phyloP scores from a whole-genome alignment of 2,797 vertebrate species.

The Ctenochaetus hawaiiensis region DNA sequence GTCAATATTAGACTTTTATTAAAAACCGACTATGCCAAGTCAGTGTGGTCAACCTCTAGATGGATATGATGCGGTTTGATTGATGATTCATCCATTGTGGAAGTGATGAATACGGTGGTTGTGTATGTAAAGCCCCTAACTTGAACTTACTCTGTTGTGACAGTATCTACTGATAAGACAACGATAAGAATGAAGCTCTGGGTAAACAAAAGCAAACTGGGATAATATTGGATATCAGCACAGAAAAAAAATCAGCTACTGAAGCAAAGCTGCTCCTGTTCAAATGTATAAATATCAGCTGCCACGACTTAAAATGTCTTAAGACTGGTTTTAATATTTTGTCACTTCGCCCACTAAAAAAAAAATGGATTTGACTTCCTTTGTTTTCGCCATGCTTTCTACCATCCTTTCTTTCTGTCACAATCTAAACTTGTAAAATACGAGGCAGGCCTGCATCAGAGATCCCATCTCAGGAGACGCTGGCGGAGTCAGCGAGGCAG shows the following conservation, averaged over 20 bases:
- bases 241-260: neutral
- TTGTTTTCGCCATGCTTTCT: slow-evolving; percentile 15
- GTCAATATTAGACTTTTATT: slow-evolving; percentile 59
- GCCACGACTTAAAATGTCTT: slow-evolving; percentile 6
- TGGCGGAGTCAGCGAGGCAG: slow-evolving; percentile 51
- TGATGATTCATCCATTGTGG: slow-evolving; percentile 21
- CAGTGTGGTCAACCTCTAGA: slow-evolving; percentile 32
- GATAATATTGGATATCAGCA: neutral
- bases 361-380: slow-evolving; percentile 30
- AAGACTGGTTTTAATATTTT: slow-evolving; percentile 39
- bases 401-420: slow-evolving; percentile 49
- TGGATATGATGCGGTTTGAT: slow-evolving; percentile 32
- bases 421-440: slow-evolving; percentile 64
- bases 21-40: slow-evolving; percentile 25
- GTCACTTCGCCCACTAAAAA: slow-evolving; percentile 43
- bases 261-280: slow-evolving; percentile 5
- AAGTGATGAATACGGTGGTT: slow-evolving; percentile 6
- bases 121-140: slow-evolving; percentile 23
- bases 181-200: slow-evolving; percentile 9
- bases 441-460: slow-evolving; percentile 62
- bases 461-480: slow-evolving; percentile 72
- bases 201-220: neutral
- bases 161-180: slow-evolving; percentile 5
- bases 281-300: slow-evolving; percentile 9
- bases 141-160: slow-evolving; percentile 11